Conservation (phyloP, 2,888 invertebrate species). For the Cantharis rufa region DNA sequence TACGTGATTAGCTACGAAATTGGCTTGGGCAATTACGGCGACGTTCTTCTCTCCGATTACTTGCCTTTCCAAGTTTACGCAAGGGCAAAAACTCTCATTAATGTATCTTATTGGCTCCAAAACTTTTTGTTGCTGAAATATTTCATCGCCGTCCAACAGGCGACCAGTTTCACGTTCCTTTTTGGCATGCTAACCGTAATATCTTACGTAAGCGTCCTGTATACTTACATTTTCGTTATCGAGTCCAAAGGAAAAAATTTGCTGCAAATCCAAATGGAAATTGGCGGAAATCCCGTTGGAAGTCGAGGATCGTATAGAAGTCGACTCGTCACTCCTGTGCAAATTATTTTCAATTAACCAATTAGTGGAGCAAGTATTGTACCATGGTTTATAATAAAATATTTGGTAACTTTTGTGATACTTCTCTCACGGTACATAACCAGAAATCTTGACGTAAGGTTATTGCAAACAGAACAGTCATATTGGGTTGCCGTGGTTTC, state of each 20-base stretch:
- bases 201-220: conserved; percentile 33
- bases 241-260: conserved; percentile 43
- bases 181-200: conserved; percentile 30
- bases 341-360: not conserved
- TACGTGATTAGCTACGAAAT: conserved; percentile 39
- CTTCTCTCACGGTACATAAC: too few relatives aligned
- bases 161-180: not conserved
- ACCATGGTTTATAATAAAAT: not conserved
- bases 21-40: conserved; percentile 37
- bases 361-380: not conserved
- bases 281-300: conserved; percentile 48
- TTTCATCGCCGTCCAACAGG: conserved; percentile 17
- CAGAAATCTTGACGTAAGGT: too few relatives aligned
- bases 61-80: conserved; percentile 42
- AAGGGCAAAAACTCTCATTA: conserved; percentile 28
- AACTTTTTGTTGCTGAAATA: conserved; percentile 32
- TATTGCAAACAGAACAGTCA: too few relatives aligned
- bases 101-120: conserved; percentile 36
- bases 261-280: conserved; percentile 41
- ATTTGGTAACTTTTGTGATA: not conserved
- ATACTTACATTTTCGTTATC: conserved; percentile 36
- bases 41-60: conserved; percentile 39
- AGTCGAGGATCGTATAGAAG: conserved; percentile 30
- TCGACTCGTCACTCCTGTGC: not conserved
- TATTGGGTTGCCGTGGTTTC: too few relatives aligned